Evolutionary conservation across 2,888 invertebrate genomes (phyloP).

Genomic region (Craniophora ligustri): DNA sequence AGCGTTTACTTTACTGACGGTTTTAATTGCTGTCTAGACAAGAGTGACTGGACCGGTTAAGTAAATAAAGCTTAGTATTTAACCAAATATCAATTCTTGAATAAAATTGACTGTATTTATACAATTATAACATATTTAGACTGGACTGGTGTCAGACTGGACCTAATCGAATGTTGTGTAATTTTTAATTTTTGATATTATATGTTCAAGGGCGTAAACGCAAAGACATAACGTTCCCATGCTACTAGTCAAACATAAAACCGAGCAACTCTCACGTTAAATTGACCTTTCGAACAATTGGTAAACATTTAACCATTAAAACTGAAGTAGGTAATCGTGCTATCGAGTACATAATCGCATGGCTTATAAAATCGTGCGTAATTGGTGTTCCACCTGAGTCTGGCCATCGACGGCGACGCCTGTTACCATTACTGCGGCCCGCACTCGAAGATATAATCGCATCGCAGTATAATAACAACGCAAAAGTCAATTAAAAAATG

Average conservation of each 20-base stretch:
- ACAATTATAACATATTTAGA: no score
- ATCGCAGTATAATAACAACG: constrained; percentile 26
- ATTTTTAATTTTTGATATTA: constrained; percentile 36
- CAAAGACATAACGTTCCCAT: constrained; percentile 41
- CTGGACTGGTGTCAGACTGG: constrained; percentile 23
- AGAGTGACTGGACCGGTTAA: constrained; percentile 4
- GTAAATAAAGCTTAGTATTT: constrained; percentile 5
- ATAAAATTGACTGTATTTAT: no score
- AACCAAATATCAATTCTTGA: constrained; percentile 8
- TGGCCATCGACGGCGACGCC: constrained; percentile 35
- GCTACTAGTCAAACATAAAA: constrained; percentile 28
- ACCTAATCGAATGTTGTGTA: constrained; percentile 13
- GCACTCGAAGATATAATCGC: constrained; percentile 45
- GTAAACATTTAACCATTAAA: constrained; percentile 48
- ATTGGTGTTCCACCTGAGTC: constrained; percentile 57
- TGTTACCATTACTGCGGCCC: constrained; percentile 56
- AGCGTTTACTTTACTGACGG: neutral
- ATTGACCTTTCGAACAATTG: constrained; percentile 54
- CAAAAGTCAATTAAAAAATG: constrained; percentile 43
- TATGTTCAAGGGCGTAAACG: constrained; percentile 29
- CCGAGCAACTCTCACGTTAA: constrained; percentile 41
- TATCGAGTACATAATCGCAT: constrained; percentile 46
- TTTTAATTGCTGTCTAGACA: neutral
- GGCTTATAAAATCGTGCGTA: constrained; percentile 53
- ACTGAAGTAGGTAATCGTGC: constrained; percentile 52